Base-by-base conservation (phyloP, 2,888 invertebrate species). In the Acronicta aceris region DNA sequence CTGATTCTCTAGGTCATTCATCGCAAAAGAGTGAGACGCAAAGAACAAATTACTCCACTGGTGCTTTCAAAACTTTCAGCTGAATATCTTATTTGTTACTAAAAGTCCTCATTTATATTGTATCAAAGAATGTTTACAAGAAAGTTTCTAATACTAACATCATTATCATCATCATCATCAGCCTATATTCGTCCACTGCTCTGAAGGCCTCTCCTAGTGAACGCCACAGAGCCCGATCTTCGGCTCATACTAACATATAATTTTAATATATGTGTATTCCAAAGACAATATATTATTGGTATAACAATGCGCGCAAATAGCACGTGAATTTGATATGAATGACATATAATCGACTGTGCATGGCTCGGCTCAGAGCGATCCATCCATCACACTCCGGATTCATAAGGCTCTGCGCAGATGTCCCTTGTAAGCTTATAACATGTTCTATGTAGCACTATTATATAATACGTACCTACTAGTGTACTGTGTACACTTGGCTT, bases 301-400 rank as follows among this genome's bases (percentile, higher is more conserved):
- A 6, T n/a, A 38, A 38, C 2, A 38, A 38, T 38, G n/a, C 38
- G 36, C 36, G n/a, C 38, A 38, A 38, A 38, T 38, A 53, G 17
- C 16, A 50, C 38, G 27, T 57, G 53, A 25, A 65, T 72, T 71
- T 52, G 58, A 61, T 57, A 61, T 61, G 70, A 63, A 58, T 40
- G 62, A 63, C 53, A 52, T 59, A 57, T 45, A 64, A 73, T 74
- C 78, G 59, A 59, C 43, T 67, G 60, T 74, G 53, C 78, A 65
- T 51, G 59, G 78, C 75, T 78, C 79, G 78, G 77, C 71, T 71
- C 57, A 58, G 81, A 72, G 80, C 77, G 76, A 83, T 82, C 89
- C 89, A 93, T 93, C 91, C 90, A 92, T 93, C 92, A 92, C 80
- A 81, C 86, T 88, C 86, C 79, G 81, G 85, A 89, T 89, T 92